Conservation (phyloP, 2,888 invertebrate species). For the Aquatica leii region DNA sequence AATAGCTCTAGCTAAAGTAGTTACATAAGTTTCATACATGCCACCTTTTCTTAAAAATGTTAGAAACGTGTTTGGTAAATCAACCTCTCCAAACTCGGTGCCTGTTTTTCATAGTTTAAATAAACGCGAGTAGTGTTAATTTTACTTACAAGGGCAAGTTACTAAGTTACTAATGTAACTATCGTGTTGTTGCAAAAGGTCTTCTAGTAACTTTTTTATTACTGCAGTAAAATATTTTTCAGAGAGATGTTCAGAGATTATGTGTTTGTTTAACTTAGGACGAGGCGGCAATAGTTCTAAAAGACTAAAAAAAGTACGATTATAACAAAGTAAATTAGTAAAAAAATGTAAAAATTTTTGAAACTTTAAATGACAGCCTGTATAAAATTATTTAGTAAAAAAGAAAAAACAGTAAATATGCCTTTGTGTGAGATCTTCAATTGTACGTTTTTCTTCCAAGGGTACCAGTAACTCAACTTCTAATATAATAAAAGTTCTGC, state of each 20-base stretch:
- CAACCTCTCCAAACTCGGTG: background rate
- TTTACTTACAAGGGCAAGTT: conserved; percentile 40
- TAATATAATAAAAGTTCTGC: conserved; percentile 55
- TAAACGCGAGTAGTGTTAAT: background rate
- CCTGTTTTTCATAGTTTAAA: background rate
- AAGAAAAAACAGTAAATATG: conserved; percentile 28
- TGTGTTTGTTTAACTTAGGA: conserved; percentile 42
- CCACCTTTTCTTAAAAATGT: conserved; percentile 41
- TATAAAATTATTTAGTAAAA: too few species aligned
- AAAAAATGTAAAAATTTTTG: background rate
- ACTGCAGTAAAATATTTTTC: conserved; percentile 51
- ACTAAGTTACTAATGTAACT: conserved; percentile 43
- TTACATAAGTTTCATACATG: conserved; percentile 49
- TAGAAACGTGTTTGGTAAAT: conserved; percentile 31
- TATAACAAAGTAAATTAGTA: background rate
- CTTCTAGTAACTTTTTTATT: conserved; percentile 48
- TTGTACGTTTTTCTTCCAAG: conserved; percentile 44
- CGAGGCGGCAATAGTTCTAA: conserved; percentile 38
- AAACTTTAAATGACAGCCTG: too few species aligned
- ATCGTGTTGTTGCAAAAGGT: conserved; percentile 51
- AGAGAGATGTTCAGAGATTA: conserved; percentile 48
- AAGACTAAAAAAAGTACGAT: conserved; percentile 27
- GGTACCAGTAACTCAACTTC: conserved; percentile 56
- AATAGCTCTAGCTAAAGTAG: conserved; percentile 49
- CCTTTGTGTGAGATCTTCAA: conserved; percentile 52